Conservation (phyloP, 2,797 vertebrate species). For the Saxicola maurus region DNA sequence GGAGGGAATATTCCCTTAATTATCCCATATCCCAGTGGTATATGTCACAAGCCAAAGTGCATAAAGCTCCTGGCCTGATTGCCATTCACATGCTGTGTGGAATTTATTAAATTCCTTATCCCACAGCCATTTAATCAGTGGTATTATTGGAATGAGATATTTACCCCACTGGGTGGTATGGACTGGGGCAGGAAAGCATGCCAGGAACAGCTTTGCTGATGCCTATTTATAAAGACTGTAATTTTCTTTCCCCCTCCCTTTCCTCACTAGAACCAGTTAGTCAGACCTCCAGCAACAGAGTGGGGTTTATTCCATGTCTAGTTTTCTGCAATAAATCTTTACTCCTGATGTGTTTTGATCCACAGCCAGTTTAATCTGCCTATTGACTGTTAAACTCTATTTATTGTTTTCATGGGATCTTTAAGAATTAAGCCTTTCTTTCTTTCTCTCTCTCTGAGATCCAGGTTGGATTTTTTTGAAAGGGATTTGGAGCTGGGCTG, state of each 20-base stretch:
- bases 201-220: constrained; percentile 40
- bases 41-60: constrained; percentile 34
- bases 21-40: constrained; percentile 6
- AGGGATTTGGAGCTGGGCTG: background rate
- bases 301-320: background rate
- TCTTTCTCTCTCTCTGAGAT: background rate
- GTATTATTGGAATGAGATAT: constrained; percentile 47
- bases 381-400: constrained; percentile 27
- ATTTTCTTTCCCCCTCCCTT: background rate
- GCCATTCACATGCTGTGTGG: constrained; percentile 43
- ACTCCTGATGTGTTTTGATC: background rate
- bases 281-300: constrained; percentile 20
- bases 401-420: constrained; percentile 24
- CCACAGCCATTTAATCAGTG: constrained; percentile 43
- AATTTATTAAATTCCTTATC: constrained; percentile 65
- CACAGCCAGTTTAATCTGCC: constrained; percentile 43
- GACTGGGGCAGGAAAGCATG: constrained; percentile 36
- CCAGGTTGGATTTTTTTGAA: background rate
- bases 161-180: constrained; percentile 39
- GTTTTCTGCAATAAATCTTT: constrained; percentile 44
- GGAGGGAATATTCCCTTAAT: constrained; percentile 46
- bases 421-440: constrained; percentile 16
- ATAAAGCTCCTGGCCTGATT: constrained; percentile 44
- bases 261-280: background rate
- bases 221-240: constrained; percentile 39